Conservation (phyloP, 1,140 invertebrate genomes). For the Wasmannia auropunctata region DNA sequence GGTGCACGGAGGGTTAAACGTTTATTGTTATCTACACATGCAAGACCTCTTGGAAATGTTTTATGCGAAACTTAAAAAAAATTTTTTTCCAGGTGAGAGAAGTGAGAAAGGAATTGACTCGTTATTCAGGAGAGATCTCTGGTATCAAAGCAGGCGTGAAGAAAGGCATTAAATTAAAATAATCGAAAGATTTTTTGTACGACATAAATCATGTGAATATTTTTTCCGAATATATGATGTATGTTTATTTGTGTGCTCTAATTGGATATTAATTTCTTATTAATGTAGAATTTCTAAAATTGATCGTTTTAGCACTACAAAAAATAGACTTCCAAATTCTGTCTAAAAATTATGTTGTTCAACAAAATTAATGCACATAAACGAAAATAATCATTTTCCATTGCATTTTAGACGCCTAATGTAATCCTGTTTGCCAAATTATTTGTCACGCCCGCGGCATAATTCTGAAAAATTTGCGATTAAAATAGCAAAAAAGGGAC, state of each 20-base stretch:
- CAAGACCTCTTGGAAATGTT: not conserved
- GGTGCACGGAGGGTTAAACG: no score
- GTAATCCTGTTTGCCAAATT: no score
- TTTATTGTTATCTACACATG: slow-evolving; percentile 12
- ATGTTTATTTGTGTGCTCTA: not conserved
- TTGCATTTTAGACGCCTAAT: no score
- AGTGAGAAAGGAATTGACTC: slow-evolving; percentile 90
- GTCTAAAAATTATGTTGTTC: not conserved
- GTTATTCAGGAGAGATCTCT: slow-evolving; percentile 95
- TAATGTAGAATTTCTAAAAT: not conserved
- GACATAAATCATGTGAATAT: slow-evolving; percentile 10
- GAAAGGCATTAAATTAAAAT: slow-evolving; percentile 95
- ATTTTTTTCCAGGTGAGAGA: slow-evolving; percentile 88
- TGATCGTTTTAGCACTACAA: not conserved
- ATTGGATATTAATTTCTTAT: not conserved
- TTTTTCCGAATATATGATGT: not conserved
- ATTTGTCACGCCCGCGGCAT: no score
- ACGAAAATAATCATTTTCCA: no score
- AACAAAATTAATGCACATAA: no score
- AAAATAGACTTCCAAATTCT: not conserved
- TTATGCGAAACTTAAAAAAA: not conserved
- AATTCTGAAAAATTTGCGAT: no score
- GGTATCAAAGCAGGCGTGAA: slow-evolving; percentile 95
- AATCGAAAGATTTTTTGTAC: slow-evolving; percentile 45
- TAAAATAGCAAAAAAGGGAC: no score